These are phyloP conservation scores for Prunella himalayana DNA, from an alignment of 2,113 vertebrate genomes.

Conservation along the genomic window DNA sequence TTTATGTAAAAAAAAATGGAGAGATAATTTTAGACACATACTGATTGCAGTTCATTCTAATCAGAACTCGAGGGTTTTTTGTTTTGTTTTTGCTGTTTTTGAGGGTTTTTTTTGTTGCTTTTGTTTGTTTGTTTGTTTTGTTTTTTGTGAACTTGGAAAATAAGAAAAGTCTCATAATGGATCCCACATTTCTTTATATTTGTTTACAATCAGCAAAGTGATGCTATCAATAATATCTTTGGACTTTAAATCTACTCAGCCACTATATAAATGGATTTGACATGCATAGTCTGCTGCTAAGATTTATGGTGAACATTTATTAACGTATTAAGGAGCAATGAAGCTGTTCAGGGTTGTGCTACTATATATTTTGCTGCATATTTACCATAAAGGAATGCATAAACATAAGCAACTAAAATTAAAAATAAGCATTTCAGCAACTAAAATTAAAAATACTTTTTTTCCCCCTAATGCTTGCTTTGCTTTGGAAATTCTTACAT, in stretches of 20 bases:
- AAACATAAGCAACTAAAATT: constrained; percentile 11
- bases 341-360: background rate
- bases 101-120: too few relatives aligned
- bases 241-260: constrained; percentile 23
- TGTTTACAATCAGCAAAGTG: background rate
- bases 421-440: constrained; percentile 22
- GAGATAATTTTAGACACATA: background rate
- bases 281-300: background rate
- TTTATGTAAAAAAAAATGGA: background rate
- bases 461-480: background rate
- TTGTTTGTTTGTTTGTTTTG: background rate
- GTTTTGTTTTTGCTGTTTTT: background rate
- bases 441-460: constrained; percentile 9
- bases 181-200: background rate
- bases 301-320: constrained; percentile 42
- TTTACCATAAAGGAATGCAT: background rate
- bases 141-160: background rate
- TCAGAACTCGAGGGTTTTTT: background rate
- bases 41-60: background rate
- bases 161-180: background rate
- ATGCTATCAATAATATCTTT: background rate
- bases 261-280: background rate
- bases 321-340: constrained; percentile 4
- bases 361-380: background rate
- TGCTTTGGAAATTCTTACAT: constrained; percentile 18